Evolutionary conservation across 1,140 invertebrate genomes (phyloP), one percentile per base, ranked within the genome.

Genomic region (Drosophila prosaltans): DNA sequence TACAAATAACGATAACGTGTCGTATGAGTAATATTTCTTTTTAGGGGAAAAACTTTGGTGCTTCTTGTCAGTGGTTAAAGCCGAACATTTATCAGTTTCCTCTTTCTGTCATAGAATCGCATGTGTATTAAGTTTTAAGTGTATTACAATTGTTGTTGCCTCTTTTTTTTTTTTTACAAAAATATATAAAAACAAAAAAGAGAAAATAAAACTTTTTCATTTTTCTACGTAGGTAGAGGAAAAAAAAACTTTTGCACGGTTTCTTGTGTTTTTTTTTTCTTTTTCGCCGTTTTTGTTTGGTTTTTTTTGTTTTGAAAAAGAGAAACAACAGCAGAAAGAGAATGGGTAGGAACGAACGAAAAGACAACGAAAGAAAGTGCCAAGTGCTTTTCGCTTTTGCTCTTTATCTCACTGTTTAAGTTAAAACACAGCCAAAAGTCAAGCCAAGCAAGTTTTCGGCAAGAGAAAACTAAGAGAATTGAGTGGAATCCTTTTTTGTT

Each of bases 221-320:
- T 26, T 64, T 70, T 65, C 72, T 69, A 65, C 51, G 72, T 74
- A 67, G 69, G 72, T 67, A 70, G 72, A 16, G 45, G 9, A 9
- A 10, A 24, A 9, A 10, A 48, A 51, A 51, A 26, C 45, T 51
- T 51, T 3, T 26, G 2, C 7, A 48, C 8, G 45, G 16, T 48
- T 24, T 6, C 26, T 24, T 26, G 6, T 21, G 68, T 10, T 73
- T 45, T 45, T 24, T 24, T 45, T 21, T 48, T 24, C 21, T 2
- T 48, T 48, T 24, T 48, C 8, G 28, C 28, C 28, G 28, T 30
- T 30, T 30, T 30, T 30, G 28, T 30, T 30, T 30, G 28, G 28
- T 30, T 26, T 21, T 48, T 48, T 48, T 48, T 45, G 24, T 51
- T 51, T 51, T 51, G 8, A 7, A 39, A n/a, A 43, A 43, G 41